Conservation (phyloP, 1,140 invertebrate species). For the Anoplolepis gracilipes region DNA sequence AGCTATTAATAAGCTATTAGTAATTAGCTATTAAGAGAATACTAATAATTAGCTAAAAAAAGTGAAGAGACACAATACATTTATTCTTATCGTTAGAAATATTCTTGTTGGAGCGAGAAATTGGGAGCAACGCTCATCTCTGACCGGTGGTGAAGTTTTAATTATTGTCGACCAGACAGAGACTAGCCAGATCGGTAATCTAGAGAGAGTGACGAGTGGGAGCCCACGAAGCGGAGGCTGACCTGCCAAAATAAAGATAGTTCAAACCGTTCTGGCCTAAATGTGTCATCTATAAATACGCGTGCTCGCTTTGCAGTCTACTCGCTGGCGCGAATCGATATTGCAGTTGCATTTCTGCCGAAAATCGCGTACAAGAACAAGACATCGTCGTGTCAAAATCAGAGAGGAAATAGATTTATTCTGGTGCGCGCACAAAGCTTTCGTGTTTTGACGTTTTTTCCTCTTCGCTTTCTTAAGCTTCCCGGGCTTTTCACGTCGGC, state of each 20-base stretch:
- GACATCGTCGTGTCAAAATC: neutral
- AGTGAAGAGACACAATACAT: neutral
- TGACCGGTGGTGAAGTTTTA: slow-evolving; percentile 29
- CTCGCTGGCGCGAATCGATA: slow-evolving; percentile 45
- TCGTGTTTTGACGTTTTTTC: neutral
- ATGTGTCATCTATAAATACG: slow-evolving; percentile 85
- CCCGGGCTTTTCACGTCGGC: slow-evolving; percentile 25
- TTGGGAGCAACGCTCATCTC: neutral
- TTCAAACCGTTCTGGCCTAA: slow-evolving; percentile 79
- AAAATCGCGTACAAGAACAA: slow-evolving; percentile 17
- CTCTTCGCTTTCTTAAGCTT: neutral
- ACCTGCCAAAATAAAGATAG: slow-evolving; percentile 80
- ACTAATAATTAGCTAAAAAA: neutral
- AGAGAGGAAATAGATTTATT: slow-evolving; percentile 46
- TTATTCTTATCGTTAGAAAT: neutral
- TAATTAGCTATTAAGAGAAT: neutral
- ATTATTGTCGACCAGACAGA: slow-evolving; percentile 13
- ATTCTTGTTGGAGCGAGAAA: slow-evolving; percentile 2
- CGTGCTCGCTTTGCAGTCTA: slow-evolving; percentile 61
- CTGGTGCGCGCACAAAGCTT: slow-evolving; percentile 40
- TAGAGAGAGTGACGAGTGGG: slow-evolving; percentile 17
- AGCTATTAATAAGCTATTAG: too few species aligned
- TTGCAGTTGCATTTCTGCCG: slow-evolving; percentile 29
- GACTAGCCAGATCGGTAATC: slow-evolving; percentile 36
- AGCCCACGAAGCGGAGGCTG: slow-evolving; percentile 48